Conservation (phyloP, 2,888 invertebrate genomes). For the Rhagophthalmus giganteus region DNA sequence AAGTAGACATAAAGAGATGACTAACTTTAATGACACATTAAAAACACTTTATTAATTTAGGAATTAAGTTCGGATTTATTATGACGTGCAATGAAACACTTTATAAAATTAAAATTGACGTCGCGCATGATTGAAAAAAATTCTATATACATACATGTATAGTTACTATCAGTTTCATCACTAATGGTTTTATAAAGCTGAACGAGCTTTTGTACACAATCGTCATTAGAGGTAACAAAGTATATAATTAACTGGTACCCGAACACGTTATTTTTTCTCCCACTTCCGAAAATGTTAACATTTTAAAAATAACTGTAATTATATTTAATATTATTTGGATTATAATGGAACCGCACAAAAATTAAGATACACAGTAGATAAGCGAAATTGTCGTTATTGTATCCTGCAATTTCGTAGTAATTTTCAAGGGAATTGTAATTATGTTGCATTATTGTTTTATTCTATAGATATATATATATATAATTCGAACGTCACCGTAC, state of each 20-base stretch:
- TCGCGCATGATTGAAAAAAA: too few relatives aligned
- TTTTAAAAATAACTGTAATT: slow-evolving; percentile 30
- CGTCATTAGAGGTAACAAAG: slow-evolving; percentile 29
- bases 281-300: slow-evolving; percentile 31
- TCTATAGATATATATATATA: too few relatives aligned
- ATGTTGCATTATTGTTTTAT: slow-evolving; percentile 23
- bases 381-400: slow-evolving; percentile 33
- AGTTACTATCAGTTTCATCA: slow-evolving; percentile 14
- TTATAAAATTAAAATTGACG: too few relatives aligned
- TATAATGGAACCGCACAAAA: slow-evolving; percentile 31
- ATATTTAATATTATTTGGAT: slow-evolving; percentile 24
- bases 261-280: slow-evolving; percentile 24
- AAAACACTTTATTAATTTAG: too few relatives aligned
- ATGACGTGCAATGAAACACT: too few relatives aligned
- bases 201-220: slow-evolving; percentile 18
- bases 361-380: slow-evolving; percentile 36
- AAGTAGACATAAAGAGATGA: too few relatives aligned
- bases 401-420: slow-evolving; percentile 31
- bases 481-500: too few relatives aligned
- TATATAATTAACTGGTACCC: slow-evolving; percentile 27
- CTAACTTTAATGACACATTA: too few relatives aligned
- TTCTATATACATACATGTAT: too few relatives aligned
- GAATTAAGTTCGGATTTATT: too few relatives aligned
- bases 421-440: slow-evolving; percentile 24
- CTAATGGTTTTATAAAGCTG: slow-evolving; percentile 28